Conservation (phyloP, 2,888 invertebrate genomes). For the Nyleta sp. region DNA sequence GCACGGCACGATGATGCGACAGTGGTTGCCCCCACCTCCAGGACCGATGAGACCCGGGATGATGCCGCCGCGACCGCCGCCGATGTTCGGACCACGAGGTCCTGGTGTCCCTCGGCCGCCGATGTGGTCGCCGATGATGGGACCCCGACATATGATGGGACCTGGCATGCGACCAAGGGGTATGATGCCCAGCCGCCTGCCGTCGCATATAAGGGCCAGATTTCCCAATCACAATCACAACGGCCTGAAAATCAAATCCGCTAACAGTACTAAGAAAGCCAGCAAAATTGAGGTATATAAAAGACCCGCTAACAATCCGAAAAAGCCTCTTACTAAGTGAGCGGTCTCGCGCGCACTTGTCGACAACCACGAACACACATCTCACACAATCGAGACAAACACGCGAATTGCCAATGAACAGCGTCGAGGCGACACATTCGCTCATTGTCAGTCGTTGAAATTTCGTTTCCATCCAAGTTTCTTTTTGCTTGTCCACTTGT, state of each 20-base stretch:
- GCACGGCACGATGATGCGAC: slow-evolving; percentile 70
- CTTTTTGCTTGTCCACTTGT: too few relatives aligned
- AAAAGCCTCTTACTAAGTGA: slow-evolving; percentile 59
- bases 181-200: slow-evolving; percentile 65
- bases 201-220: slow-evolving; percentile 77
- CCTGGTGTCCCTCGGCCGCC: slow-evolving; percentile 67
- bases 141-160: slow-evolving; percentile 72
- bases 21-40: slow-evolving; percentile 69
- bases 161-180: slow-evolving; percentile 72
- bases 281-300: slow-evolving; percentile 76
- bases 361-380: neutral
- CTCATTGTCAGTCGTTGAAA: too few relatives aligned
- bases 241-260: slow-evolving; percentile 73
- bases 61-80: slow-evolving; percentile 61
- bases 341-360: slow-evolving; percentile 10
- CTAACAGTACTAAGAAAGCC: slow-evolving; percentile 74
- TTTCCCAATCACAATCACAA: slow-evolving; percentile 71
- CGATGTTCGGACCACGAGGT: slow-evolving; percentile 65
- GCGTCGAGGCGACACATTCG: too few relatives aligned
- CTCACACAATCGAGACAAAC: too few relatives aligned
- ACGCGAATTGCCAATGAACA: too few relatives aligned
- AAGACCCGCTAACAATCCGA: slow-evolving; percentile 40
- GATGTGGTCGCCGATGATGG: slow-evolving; percentile 67
- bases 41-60: slow-evolving; percentile 56
- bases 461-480: too few relatives aligned